Base-by-base conservation (phyloP, 2,797 vertebrate genomes). In the Phalloptychus januarius region DNA sequence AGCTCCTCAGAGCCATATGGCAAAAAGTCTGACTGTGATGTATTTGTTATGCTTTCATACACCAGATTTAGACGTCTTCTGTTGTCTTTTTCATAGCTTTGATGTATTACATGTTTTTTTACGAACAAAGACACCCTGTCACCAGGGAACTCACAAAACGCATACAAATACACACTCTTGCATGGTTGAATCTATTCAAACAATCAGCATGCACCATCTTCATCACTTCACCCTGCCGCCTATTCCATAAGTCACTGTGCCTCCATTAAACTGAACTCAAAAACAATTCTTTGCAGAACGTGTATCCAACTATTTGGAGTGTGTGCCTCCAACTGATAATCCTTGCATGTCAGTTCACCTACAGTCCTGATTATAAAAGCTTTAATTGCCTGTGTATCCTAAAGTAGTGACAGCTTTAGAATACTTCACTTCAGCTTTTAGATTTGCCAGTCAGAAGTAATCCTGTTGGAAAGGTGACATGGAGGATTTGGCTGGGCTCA, bases 361-460 rank as follows among this genome's bases (percentile, higher is more conserved):
- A 92, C 86, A 79, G 87, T 85, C 89, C 87, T 93, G 92, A 94
- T 94, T 93, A 91, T 92, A 92, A 93, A 94, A 93, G 90, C 88
- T 92, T 94, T 94, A 94, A 93, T 93, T 94, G 90, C 87, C 63
- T 86, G 70, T 87, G 84, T 87, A 87, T 91, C 83, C 44, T 79
- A 48, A 77, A 61, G 71, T 84, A 93, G 81, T 91, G 93, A 91
- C 91, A 89, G 77, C 82, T 93, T 91, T 91, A 91, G 77, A 93
- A 90, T 87, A 86, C 82, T 87, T 85, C 77, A 83, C 86, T 93
- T 91, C 91, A 79, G 88, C 85, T 90, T 91, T 91, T 85, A 87
- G 91, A 92, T 86, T 89, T 84, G 88, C 82, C 88, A 91, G 86
- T 77, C 65, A 75, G 87, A 91, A 78, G 80, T 93, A 91, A 89